phyloP scores from a whole-genome alignment of 2,888 invertebrate genomes.

The Hypolimnas misippus region DNA sequence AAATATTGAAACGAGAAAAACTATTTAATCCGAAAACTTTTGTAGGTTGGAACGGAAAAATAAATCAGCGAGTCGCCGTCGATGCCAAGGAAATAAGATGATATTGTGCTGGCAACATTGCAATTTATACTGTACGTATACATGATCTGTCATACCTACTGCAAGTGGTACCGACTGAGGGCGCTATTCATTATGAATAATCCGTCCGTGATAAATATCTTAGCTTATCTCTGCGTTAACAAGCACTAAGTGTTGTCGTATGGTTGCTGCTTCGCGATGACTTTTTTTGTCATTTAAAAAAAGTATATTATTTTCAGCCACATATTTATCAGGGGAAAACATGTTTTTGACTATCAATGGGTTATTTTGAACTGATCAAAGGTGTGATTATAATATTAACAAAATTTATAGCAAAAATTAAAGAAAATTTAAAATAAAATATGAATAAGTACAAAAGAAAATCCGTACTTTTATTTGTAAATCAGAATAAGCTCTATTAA shows the following conservation, averaged over 20 bases:
- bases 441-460: too few relatives aligned
- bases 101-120: conserved; percentile 78
- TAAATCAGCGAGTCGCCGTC: conserved; percentile 76
- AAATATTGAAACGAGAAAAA: conserved; percentile 73
- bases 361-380: too few relatives aligned
- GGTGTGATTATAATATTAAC: too few relatives aligned
- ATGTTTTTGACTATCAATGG: too few relatives aligned
- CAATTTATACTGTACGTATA: conserved; percentile 51
- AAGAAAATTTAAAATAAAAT: too few relatives aligned
- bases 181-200: conserved; percentile 45
- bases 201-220: conserved; percentile 41
- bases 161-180: conserved; percentile 37
- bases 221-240: conserved; percentile 24
- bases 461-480: too few relatives aligned
- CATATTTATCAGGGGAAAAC: too few relatives aligned
- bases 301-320: too few relatives aligned
- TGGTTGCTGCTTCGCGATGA: conserved; percentile 14
- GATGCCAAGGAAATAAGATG: conserved; percentile 83
- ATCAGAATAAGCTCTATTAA: too few relatives aligned
- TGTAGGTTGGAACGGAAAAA: conserved; percentile 74
- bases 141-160: conserved; percentile 52
- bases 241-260: conserved; percentile 18
- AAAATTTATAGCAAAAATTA: too few relatives aligned
- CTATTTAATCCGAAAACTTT: conserved; percentile 80
- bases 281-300: too few relatives aligned